Conservation (phyloP, 2,888 invertebrate species). For the Stenodera caucasica region DNA sequence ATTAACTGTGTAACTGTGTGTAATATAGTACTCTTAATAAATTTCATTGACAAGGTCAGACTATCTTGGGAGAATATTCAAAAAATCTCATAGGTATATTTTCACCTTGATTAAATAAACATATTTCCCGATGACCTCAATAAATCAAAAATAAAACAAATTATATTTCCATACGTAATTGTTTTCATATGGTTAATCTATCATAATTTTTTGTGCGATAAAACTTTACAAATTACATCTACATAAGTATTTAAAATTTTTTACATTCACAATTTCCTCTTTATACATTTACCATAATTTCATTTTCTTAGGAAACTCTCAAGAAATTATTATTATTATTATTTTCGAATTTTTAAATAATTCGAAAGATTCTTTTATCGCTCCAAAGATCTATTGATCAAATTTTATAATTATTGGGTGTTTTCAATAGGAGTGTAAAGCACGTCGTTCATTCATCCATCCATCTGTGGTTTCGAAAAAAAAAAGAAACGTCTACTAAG, state of each 20-base stretch:
- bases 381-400: neutral
- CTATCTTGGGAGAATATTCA: conserved; percentile 29
- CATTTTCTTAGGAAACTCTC: neutral
- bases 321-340: neutral
- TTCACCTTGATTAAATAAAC: conserved; percentile 31
- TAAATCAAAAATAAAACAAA: conserved; percentile 27
- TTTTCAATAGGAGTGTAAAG: conserved; percentile 15
- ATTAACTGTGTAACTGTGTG: conserved; percentile 8
- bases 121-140: conserved; percentile 31
- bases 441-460: conserved; percentile 3
- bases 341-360: neutral
- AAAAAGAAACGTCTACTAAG: conserved; percentile 14
- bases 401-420: conserved; percentile 19
- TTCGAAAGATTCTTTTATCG: neutral
- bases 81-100: conserved; percentile 25
- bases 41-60: conserved; percentile 31
- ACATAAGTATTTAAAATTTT: conserved; percentile 13
- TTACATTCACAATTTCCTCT: neutral
- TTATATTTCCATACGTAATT: conserved; percentile 31
- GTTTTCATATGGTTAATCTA: conserved; percentile 9
- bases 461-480: neutral
- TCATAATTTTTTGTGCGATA: conserved; percentile 11
- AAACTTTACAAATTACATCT: conserved; percentile 15
- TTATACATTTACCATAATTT: no score
- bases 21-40: conserved; percentile 26